Conservation (phyloP, 2,113 vertebrate species). For the Sus scrofa region DNA sequence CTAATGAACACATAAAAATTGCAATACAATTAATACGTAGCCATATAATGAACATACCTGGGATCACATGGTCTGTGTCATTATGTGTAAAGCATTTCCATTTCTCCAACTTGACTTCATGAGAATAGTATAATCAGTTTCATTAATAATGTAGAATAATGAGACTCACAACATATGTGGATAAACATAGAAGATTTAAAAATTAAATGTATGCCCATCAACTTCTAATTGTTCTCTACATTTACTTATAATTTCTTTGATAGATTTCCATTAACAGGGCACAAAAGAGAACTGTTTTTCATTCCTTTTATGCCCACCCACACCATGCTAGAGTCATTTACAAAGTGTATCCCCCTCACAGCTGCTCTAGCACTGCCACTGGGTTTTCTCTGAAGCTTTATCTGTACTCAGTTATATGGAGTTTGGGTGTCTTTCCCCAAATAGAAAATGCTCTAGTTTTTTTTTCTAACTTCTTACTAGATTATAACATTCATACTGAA, state of each 20-base stretch:
- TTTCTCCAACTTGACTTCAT: background rate
- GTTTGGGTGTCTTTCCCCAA: background rate
- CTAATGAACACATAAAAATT: background rate
- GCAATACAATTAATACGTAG: background rate
- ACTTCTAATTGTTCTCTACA: background rate
- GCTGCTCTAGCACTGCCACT: background rate
- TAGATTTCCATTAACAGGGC: background rate
- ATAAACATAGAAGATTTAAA: slow-evolving; percentile 18
- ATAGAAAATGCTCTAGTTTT: background rate
- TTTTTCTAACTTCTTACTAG: slow-evolving; percentile 9
- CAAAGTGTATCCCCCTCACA: background rate
- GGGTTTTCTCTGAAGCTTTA: background rate
- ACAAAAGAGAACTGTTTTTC: background rate
- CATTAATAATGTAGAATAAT: background rate
- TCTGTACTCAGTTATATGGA: background rate
- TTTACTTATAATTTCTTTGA: background rate
- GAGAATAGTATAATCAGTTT: background rate
- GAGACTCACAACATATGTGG: background rate
- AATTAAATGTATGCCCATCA: background rate
- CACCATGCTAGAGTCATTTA: background rate
- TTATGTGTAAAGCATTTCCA: background rate
- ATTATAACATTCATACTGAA: background rate
- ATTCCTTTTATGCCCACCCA: background rate
- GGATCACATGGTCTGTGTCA: background rate
- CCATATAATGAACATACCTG: background rate